Percentiles rank a stretch among this genome's conserved stretches.
phyloP scores from a whole-genome alignment of 1,140 invertebrate genomes.

The Eubasilissa regina region DNA sequence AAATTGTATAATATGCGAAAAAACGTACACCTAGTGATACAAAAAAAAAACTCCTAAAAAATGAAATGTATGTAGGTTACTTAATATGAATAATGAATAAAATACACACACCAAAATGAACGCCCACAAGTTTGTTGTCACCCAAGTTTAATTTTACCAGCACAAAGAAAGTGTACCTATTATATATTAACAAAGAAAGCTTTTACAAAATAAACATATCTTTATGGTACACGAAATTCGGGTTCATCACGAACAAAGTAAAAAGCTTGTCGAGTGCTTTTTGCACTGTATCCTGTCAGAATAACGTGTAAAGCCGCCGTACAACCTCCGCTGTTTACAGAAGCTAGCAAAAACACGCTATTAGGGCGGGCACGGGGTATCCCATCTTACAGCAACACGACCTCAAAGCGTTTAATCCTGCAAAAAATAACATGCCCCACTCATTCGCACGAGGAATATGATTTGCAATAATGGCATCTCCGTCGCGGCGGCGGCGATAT shows the following conservation, averaged over 20 bases:
- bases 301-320: neutral
- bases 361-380: neutral
- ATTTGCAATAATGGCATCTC: slow-evolving; percentile 17
- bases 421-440: neutral
- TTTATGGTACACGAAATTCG: neutral
- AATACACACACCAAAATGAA: too few relatives aligned
- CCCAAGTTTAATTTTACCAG: too few relatives aligned
- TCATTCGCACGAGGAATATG: slow-evolving; percentile 5
- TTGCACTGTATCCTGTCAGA: slow-evolving; percentile 11
- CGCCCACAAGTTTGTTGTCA: too few relatives aligned
- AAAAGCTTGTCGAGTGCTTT: slow-evolving; percentile 34
- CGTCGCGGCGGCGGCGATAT: neutral
- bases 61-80: too few relatives aligned
- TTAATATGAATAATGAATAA: too few relatives aligned
- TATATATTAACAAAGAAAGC: slow-evolving; percentile 13
- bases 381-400: slow-evolving; percentile 5
- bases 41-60: too few relatives aligned
- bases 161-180: too few relatives aligned
- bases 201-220: slow-evolving; percentile 1
- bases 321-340: neutral
- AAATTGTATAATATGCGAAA: too few relatives aligned
- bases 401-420: slow-evolving; percentile 9
- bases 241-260: slow-evolving; percentile 6
- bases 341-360: slow-evolving; percentile 9
- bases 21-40: too few relatives aligned